These are phyloP conservation scores for Catharus bicknelli DNA, from an alignment of 2,113 vertebrate species.

Conservation along the genomic window DNA sequence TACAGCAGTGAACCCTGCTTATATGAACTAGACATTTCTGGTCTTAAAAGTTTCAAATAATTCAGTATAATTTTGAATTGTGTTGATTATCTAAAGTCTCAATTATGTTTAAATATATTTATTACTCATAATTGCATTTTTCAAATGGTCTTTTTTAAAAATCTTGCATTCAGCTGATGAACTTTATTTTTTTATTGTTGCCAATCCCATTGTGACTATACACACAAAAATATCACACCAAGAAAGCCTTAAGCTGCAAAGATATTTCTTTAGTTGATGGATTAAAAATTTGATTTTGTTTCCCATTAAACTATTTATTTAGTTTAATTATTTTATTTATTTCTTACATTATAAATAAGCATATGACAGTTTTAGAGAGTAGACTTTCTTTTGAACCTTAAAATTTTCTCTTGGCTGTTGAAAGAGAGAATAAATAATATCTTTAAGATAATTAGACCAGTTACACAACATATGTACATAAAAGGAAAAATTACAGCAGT, in stretches of 20 bases:
- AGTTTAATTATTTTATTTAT: neutral
- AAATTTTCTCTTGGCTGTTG: neutral
- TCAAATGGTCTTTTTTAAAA: accelerated
- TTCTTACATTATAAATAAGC: neutral
- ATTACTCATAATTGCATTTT: neutral
- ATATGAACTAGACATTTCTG: neutral
- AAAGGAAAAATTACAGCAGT: neutral
- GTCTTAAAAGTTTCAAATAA: neutral
- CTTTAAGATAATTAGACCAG: neutral
- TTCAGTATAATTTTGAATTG: neutral
- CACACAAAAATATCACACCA: neutral
- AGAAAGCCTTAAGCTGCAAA: neutral
- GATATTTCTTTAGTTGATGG: neutral
- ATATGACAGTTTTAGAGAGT: neutral
- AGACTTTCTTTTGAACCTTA: neutral
- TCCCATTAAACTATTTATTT: neutral
- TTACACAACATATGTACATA: neutral
- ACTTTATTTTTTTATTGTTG: neutral
- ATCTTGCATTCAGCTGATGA: neutral
- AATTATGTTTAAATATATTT: neutral
- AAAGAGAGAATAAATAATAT: neutral
- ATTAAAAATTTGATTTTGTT: neutral
- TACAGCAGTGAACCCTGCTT: neutral
- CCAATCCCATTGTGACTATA: neutral
- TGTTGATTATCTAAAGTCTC: neutral